phyloP scores from a whole-genome alignment of 2,888 invertebrate genomes.

The Lasiommata megera region DNA sequence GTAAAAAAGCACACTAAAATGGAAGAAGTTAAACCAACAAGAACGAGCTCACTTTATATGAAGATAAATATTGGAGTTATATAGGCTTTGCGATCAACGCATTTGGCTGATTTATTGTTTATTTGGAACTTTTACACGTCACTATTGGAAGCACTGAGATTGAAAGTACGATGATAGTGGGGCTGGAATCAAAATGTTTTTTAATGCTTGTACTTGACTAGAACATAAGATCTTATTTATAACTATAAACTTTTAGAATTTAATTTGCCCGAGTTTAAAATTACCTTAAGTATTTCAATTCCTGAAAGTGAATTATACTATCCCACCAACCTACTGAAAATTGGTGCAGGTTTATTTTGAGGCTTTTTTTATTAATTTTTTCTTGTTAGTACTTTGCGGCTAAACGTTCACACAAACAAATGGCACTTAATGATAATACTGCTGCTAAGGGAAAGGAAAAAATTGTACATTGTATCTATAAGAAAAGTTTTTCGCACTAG shows the following conservation, averaged over 20 bases:
- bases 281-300: slow-evolving; percentile 17
- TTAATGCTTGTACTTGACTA: neutral
- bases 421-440: too few species aligned
- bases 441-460: too few species aligned
- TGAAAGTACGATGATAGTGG: neutral
- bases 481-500: too few species aligned
- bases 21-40: too few species aligned
- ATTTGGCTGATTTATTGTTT: neutral
- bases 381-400: too few species aligned
- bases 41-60: too few species aligned
- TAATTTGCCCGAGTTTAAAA: neutral
- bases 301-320: slow-evolving; percentile 13
- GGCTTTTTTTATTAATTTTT: neutral
- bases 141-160: neutral
- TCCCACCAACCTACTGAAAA: slow-evolving; percentile 3
- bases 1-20: too few species aligned
- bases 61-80: too few species aligned
- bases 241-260: neutral
- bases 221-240: neutral
- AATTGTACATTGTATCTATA: too few species aligned
- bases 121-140: neutral
- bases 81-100: too few species aligned
- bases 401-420: too few species aligned
- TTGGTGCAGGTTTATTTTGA: neutral
- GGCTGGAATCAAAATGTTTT: neutral